Percentiles rank a stretch among this genome's conserved stretches.
These are phyloP conservation scores for Cydia pomonella DNA, from an alignment of 1,140 invertebrate species.

Conservation along the genomic window DNA sequence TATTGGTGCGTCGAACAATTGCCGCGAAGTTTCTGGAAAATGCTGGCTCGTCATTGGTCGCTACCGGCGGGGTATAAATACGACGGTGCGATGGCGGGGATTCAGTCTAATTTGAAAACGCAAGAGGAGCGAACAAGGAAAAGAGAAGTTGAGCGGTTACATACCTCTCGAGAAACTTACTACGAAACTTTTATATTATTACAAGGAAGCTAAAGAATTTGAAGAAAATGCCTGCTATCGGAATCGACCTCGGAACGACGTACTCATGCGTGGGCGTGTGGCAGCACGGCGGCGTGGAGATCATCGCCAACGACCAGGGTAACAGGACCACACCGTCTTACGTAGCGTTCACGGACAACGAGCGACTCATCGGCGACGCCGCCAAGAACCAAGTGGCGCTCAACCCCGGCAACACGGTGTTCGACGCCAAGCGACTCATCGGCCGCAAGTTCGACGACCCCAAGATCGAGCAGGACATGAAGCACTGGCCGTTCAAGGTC, in stretches of 20 bases:
- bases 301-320: slow-evolving; percentile 94
- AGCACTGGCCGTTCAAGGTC: slow-evolving; percentile 87
- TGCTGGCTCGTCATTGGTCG: slow-evolving; percentile 22
- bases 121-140: slow-evolving; percentile 9
- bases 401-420: slow-evolving; percentile 79
- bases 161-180: not conserved
- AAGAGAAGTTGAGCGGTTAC: slow-evolving; percentile 2
- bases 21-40: slow-evolving; percentile 28
- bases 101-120: slow-evolving; percentile 27
- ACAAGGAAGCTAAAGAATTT: not conserved
- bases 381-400: slow-evolving; percentile 86
- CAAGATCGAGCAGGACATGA: slow-evolving; percentile 88
- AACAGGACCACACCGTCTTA: slow-evolving; percentile 94
- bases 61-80: not conserved
- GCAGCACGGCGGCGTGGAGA: slow-evolving; percentile 90
- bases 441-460: slow-evolving; percentile 85
- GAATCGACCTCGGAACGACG: slow-evolving; percentile 84
- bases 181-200: slow-evolving; percentile 1
- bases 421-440: slow-evolving; percentile 83
- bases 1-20: not conserved
- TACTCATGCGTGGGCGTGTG: slow-evolving; percentile 90
- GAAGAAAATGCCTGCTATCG: slow-evolving; percentile 81
- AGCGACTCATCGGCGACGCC: slow-evolving; percentile 90
- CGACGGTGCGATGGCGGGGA: slow-evolving; percentile 9
- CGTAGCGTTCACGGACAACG: slow-evolving; percentile 91